phyloP scores from a whole-genome alignment of 2,888 invertebrate species.

The Phasia obesa region DNA sequence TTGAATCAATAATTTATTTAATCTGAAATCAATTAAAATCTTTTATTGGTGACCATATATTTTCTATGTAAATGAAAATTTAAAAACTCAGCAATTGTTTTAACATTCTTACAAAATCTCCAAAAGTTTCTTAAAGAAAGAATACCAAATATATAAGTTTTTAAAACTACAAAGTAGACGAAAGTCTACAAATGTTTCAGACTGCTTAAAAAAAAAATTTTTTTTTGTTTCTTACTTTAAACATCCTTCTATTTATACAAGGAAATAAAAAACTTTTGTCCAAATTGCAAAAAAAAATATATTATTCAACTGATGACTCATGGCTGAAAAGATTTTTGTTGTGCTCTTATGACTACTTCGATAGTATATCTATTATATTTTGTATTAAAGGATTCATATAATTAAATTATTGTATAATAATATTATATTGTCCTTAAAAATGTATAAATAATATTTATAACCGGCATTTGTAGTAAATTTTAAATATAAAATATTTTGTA shows the following conservation, averaged over 20 bases:
- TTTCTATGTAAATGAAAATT: too few relatives aligned
- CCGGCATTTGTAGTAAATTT: slow-evolving; percentile 57
- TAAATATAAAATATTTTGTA: slow-evolving; percentile 32
- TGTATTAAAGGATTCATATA: too few relatives aligned
- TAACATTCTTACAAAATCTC: not conserved
- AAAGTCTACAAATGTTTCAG: not conserved
- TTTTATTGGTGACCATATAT: too few relatives aligned
- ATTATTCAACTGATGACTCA: slow-evolving; percentile 49
- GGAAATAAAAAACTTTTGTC: not conserved
- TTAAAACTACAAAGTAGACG: slow-evolving; percentile 7
- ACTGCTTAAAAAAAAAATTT: not conserved
- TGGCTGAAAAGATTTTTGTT: slow-evolving; percentile 18
- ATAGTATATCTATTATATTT: slow-evolving; percentile 9
- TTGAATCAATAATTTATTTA: too few relatives aligned
- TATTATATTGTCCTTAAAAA: slow-evolving; percentile 16
- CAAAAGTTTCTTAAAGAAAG: not conserved
- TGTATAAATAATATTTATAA: slow-evolving; percentile 38
- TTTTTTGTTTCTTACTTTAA: not conserved
- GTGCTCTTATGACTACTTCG: not conserved
- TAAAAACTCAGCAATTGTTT: too few relatives aligned
- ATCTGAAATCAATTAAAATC: too few relatives aligned
- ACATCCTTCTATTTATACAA: not conserved
- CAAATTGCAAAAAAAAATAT: slow-evolving; percentile 1
- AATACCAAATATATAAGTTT: not conserved
- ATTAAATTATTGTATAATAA: too few relatives aligned